These are phyloP conservation scores for Phyllostomus hastatus DNA, from an alignment of 2,113 vertebrate genomes.

Conservation along the genomic window DNA sequence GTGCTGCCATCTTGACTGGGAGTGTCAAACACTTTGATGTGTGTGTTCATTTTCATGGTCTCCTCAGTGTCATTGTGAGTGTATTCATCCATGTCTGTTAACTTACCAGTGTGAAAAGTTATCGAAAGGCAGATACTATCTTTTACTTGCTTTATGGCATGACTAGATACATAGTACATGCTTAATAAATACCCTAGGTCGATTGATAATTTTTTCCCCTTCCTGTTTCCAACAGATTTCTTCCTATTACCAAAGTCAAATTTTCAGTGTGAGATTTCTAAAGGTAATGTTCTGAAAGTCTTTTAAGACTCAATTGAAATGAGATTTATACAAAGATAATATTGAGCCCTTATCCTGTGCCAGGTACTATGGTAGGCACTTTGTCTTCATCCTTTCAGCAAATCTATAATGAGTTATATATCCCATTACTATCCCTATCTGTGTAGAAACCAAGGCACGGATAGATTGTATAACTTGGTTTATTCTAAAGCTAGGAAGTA, in stretches of 20 bases:
- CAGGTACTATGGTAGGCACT: not conserved
- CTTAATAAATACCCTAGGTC: not conserved
- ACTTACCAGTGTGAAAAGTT: not conserved
- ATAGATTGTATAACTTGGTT: not conserved
- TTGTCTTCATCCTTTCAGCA: constrained; percentile 1
- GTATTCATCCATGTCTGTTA: not conserved
- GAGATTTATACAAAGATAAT: not conserved
- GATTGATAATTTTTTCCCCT: not conserved
- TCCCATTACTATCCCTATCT: not conserved
- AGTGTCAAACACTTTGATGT: not conserved
- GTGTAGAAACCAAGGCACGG: not conserved
- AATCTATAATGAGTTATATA: not conserved
- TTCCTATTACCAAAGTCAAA: not conserved
- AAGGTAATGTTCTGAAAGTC: not conserved
- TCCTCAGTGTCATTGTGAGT: not conserved
- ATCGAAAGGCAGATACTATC: not conserved
- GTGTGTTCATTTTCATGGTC: not conserved
- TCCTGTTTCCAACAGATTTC: not conserved
- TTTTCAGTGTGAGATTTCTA: not conserved
- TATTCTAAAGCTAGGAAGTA: not conserved
- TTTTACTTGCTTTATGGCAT: not conserved
- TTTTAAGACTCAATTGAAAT: constrained; percentile 20
- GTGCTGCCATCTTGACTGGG: too few species aligned
- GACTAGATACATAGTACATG: not conserved
- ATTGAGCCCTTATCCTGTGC: not conserved